Evolutionary conservation across 1,140 invertebrate species (phyloP).

Genomic region (Musca domestica): DNA sequence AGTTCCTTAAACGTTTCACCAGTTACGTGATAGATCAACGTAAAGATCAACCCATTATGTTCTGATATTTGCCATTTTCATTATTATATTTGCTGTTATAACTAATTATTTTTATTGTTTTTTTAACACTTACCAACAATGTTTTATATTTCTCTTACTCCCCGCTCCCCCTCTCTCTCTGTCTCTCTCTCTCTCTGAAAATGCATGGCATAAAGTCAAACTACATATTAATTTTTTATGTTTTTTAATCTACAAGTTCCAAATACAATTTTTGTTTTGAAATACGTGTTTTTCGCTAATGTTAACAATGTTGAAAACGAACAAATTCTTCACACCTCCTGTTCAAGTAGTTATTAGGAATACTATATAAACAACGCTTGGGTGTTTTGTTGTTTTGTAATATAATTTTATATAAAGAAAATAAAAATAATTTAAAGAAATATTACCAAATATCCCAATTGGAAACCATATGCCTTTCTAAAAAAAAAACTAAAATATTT

Average conservation of each 20-base stretch:
- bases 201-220: constrained; percentile 43
- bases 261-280: background rate
- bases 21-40: constrained; percentile 93
- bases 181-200: constrained; percentile 31
- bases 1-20: constrained; percentile 97
- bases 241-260: background rate
- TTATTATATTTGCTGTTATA: constrained; percentile 19
- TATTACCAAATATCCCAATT: too few relatives aligned
- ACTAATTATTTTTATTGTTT: constrained; percentile 16
- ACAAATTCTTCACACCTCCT: too few relatives aligned
- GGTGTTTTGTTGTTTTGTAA: too few relatives aligned
- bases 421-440: too few relatives aligned
- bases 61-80: constrained; percentile 57
- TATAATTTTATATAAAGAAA: too few relatives aligned
- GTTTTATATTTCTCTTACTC: constrained; percentile 19
- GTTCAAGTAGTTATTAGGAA: too few relatives aligned
- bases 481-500: too few relatives aligned
- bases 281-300: too few relatives aligned
- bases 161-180: too few relatives aligned
- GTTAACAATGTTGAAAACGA: too few relatives aligned
- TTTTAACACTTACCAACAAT: background rate
- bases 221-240: constrained; percentile 23
- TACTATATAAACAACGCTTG: too few relatives aligned
- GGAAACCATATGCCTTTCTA: too few relatives aligned
- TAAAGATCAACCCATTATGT: constrained; percentile 84